phyloP scores from a whole-genome alignment of 2,888 invertebrate genomes.

The Parnassius glacialis region DNA sequence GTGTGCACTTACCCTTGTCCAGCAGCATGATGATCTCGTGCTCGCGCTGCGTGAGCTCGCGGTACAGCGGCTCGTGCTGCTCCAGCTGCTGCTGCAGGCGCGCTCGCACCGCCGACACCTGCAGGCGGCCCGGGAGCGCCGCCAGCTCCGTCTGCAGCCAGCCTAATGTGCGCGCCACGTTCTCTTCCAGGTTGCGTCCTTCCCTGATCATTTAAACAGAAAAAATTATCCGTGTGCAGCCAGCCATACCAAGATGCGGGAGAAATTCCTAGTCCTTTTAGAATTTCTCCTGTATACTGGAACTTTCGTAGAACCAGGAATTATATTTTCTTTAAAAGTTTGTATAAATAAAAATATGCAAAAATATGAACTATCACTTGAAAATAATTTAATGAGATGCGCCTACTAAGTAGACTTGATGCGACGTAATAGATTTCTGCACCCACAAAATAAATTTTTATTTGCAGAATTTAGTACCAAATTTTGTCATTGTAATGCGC shows the following conservation, averaged over 20 bases:
- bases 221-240: conserved; percentile 79
- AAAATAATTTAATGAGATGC: no score
- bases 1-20: conserved; percentile 85
- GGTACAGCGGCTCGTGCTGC: conserved; percentile 93
- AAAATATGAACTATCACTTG: no score
- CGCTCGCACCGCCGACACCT: conserved; percentile 92
- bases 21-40: conserved; percentile 96
- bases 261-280: no score
- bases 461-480: no score
- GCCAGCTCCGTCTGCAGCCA: conserved; percentile 93
- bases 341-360: no score
- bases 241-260: conserved; percentile 60
- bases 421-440: no score
- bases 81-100: conserved; percentile 92
- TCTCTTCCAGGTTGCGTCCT: conserved; percentile 93
- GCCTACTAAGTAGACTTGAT: no score
- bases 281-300: no score
- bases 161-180: conserved; percentile 92
- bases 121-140: conserved; percentile 86
- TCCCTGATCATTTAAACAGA: conserved; percentile 78
- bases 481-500: no score
- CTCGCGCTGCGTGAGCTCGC: conserved; percentile 92
- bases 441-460: no score
- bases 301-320: no score
- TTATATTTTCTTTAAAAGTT: no score